Evolutionary conservation across 2,888 invertebrate species (phyloP), one percentile per base, ranked within the genome.

Genomic region (Sinopyrophorus schimmeli): DNA sequence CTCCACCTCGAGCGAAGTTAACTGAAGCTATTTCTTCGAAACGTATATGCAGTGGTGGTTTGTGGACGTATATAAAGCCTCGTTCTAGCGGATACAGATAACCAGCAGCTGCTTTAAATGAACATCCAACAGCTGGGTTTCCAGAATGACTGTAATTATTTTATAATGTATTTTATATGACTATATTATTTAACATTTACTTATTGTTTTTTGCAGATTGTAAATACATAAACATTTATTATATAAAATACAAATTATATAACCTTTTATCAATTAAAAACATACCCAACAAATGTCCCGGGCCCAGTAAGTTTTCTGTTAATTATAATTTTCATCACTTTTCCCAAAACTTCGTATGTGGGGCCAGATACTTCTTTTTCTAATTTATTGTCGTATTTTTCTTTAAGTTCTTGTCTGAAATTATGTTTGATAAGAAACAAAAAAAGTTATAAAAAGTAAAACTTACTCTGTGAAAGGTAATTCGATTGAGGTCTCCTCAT

Each of bases 51-150:
- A 99, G 84, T 0, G 99, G 97, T 0, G 99, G 99, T 71, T 99
- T 99, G 75, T 98, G 97, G 1, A 99, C 92, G 71, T 95, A 99
- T 61, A 99, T 96, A 69, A 99, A 97, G 5, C 99, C 97, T 63
- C 97, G 83, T 73, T 99, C 99, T 27, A 99, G 74, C 0, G 99
- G 99, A 75, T 99, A 99, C 34, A 99, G 76, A 68, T 93, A 90
- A 1, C 99, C 99, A 0, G 96, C 96, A 1, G 97, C 92, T 5
- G 98, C 97, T 74, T 96, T 97, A 77, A 94, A 97, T 0, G 98
- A 97, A 72, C 98, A 99, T 34, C 91, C 86, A 37, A 98, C 84
- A 0, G 94, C 94, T 1, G 94, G 89, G 1, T 91, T 88, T 44
- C 90, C 87, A 60, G 90, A 85, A 73, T 92, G 85, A 0, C 92